Base-by-base conservation (phyloP, 1,140 invertebrate species). In the Spodoptera frugiperda region DNA sequence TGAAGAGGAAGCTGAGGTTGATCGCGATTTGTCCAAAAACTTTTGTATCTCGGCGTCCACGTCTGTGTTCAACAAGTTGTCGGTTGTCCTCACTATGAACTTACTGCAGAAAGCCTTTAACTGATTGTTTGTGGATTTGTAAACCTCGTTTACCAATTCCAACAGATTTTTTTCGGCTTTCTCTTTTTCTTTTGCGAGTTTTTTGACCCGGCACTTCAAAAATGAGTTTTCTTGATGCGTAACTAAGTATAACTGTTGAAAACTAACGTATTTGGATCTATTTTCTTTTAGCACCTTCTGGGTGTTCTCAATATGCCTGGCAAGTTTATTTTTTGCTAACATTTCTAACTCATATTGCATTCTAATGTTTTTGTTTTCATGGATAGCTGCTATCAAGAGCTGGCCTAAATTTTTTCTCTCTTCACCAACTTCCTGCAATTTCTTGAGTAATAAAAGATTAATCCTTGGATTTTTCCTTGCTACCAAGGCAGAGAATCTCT, bases 141-240 rank as follows among this genome's bases (percentile, higher is more conserved):
- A 91, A 9, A 93, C 78, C 83, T 89, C 78, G 70, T 88, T 90
- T 14, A 93, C 81, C 25, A 93, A 78, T 30, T 76, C 78, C 59
- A 89, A 78, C 6, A 92, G 79, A 80, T 91, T 89, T 53, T 78
- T 86, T 78, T 91, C 87, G 3, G 86, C 84, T 12, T 87, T 80
- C 68, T 89, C 84, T 80, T 90, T 93, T 55, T 91, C 85, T 72
- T 82, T 79, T 9, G 48, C 76, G 11, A 93, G 57, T 79, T 91
- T 89, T 63, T 82, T 84, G 30, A 93, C 59, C 11, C 85, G 79
- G 14, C 77, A 77, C 73, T 90, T 91, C 44, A 93, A 76, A 70
- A 87, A 91, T 21, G 81, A 65, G 78, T 92, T 93, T 85, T 93
- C 91, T 78, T 92, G 86, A 39, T 89, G 79, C 3, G 88, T 87